Conservation (phyloP, 2,888 invertebrate species). For the Agrotis segetum region DNA sequence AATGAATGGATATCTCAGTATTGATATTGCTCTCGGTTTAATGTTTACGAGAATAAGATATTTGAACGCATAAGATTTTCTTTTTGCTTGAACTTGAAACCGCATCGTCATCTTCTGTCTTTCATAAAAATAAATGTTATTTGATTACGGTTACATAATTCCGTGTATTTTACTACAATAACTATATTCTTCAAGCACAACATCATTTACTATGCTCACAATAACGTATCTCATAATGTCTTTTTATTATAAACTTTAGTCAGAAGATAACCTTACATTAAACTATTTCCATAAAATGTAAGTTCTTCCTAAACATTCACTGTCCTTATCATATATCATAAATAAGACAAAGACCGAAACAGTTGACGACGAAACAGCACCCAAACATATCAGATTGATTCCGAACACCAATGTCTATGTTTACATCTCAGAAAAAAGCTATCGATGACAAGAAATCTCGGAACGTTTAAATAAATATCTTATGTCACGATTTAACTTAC, state of each 20-base stretch:
- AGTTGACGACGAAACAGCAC: conserved; percentile 55
- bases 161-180: background rate
- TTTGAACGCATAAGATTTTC: conserved; percentile 25
- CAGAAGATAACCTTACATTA: conserved; percentile 43
- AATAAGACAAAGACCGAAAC: conserved; percentile 61
- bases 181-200: background rate
- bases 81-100: background rate
- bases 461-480: conserved; percentile 62
- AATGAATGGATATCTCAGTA: conserved; percentile 28
- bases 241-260: conserved; percentile 40
- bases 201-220: background rate
- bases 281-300: conserved; percentile 43
- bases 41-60: conserved; percentile 17
- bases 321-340: conserved; percentile 44
- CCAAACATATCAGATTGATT: conserved; percentile 67
- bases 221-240: conserved; percentile 28
- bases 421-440: conserved; percentile 61
- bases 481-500: conserved; percentile 57
- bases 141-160: background rate
- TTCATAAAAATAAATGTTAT: too few relatives aligned
- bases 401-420: conserved; percentile 64
- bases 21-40: conserved; percentile 41
- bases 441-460: conserved; percentile 54
- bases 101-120: background rate
- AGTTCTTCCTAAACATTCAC: conserved; percentile 40